These are phyloP conservation scores for Melanostoma mellinum DNA, from an alignment of 2,888 invertebrate species.

Conservation along the genomic window DNA sequence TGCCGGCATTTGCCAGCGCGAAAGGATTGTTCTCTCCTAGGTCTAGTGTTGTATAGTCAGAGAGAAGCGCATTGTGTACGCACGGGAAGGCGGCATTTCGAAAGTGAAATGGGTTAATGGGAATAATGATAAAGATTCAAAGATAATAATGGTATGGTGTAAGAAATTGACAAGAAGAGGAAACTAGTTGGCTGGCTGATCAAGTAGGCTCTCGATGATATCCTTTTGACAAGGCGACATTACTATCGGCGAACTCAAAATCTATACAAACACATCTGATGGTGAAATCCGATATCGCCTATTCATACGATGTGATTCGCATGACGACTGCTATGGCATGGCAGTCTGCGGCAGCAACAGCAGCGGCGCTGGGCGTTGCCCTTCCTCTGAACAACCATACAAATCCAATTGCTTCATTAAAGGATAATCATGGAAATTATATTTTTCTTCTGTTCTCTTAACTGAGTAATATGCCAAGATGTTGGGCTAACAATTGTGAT, in stretches of 20 bases:
- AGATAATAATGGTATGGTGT: slow-evolving; percentile 72
- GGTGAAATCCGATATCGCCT: slow-evolving; percentile 71
- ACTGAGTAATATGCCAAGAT: slow-evolving; percentile 52
- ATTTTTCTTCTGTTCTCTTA: slow-evolving; percentile 59
- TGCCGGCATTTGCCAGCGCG: slow-evolving; percentile 68
- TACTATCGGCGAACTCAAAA: slow-evolving; percentile 56
- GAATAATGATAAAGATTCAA: slow-evolving; percentile 63
- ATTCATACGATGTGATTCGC: slow-evolving; percentile 67
- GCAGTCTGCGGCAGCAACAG: slow-evolving; percentile 28
- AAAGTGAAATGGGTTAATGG: slow-evolving; percentile 73
- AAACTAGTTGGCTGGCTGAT: slow-evolving; percentile 72
- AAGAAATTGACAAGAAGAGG: slow-evolving; percentile 72
- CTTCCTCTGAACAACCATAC: slow-evolving; percentile 63
- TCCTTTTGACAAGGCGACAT: slow-evolving; percentile 52
- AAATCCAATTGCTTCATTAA: slow-evolving; percentile 72
- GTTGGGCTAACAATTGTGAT: slow-evolving; percentile 68
- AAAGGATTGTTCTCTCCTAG: slow-evolving; percentile 58
- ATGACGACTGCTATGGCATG: slow-evolving; percentile 34
- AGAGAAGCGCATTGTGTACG: slow-evolving; percentile 41
- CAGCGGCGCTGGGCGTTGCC: slow-evolving; percentile 51
- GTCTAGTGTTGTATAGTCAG: slow-evolving; percentile 23
- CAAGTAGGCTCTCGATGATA: slow-evolving; percentile 67
- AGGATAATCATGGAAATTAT: slow-evolving; percentile 71
- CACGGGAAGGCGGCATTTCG: slow-evolving; percentile 65
- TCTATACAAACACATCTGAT: slow-evolving; percentile 66